Conservation (phyloP, 2,113 vertebrate genomes). For the Hystrix cristata region DNA sequence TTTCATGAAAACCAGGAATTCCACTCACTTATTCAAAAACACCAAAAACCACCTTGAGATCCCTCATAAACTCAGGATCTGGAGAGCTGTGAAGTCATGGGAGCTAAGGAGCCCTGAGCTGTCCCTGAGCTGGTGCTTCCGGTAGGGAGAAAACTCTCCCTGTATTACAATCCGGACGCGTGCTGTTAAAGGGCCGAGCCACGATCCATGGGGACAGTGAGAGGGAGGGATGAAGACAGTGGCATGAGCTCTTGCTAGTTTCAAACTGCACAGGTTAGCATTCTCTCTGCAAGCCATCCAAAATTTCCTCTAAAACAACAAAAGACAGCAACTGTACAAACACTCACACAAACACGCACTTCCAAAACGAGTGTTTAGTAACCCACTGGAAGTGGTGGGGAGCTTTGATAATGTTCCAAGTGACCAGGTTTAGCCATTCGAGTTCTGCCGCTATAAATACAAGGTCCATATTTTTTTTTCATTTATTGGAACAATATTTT, state of each 20-base stretch:
- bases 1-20: slow-evolving; percentile 10
- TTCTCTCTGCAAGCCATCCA: not conserved
- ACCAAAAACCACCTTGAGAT: not conserved
- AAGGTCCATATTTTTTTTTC: not conserved
- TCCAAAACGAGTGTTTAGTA: not conserved
- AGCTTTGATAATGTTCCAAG: not conserved
- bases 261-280: not conserved
- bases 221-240: not conserved
- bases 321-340: slow-evolving; percentile 15
- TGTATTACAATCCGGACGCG: not conserved
- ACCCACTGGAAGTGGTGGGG: not conserved
- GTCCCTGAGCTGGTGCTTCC: not conserved
- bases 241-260: not conserved
- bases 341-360: not conserved
- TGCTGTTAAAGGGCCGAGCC: not conserved
- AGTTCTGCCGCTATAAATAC: not conserved
- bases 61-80: not conserved
- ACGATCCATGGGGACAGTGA: not conserved
- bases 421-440: not conserved
- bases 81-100: not conserved
- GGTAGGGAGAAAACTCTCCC: not conserved
- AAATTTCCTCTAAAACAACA: slow-evolving; percentile 1
- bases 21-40: not conserved
- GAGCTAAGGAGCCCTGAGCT: not conserved
- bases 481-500: slow-evolving; percentile 7